Base-by-base conservation (phyloP, 1,140 invertebrate species). In the Lordiphosa collinella region DNA sequence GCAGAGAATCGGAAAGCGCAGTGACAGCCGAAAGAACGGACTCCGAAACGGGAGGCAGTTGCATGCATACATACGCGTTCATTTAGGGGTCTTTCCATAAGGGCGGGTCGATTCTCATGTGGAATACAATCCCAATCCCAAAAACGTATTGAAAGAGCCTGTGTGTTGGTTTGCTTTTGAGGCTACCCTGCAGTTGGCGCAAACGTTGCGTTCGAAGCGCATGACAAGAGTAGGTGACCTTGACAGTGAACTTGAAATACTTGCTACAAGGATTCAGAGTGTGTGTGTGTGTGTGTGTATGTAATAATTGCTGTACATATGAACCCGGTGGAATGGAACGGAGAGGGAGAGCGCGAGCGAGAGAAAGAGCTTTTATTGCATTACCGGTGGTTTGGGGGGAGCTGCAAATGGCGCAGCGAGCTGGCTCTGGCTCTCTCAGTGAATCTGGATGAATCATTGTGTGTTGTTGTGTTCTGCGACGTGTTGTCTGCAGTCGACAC, bases 161-260 rank as follows among this genome's bases (percentile, higher is more conserved):
- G 61, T 59, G n/a, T 66, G 35, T 31, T 10, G 38, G 56, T 44
- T 41, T 50, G 47, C 32, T 14, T 38, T 52, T 4, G 8, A 38
- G 57, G 43, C 43, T 48, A 55, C n/a, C 51, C 36, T 56, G 38
- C 40, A 18, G 22, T 29, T 43, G 22, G 6, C 8, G 12, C 10
- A 29, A 29, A 29, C 35, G 40, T 53, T 46, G 61, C 54, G 53
- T 35, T 31, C 11, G 61, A 61, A 75, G 78, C 78, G 78, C 78
- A 82, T 82, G 72, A 34, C 72, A 69, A 84, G 74, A 82, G 82
- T 78, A 76, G 78, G 75, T 88, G 87, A 88, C 87, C 87, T 88
- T 88, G 87, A 88, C 87, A 88, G 87, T 88, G 87, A 88, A 88
- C 86, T 88, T 88, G 84, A 88, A 82, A 88, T 84, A 74, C 71